phyloP scores from a whole-genome alignment of 2,797 vertebrate species.

The Microctenopoma steveboyesi region DNA sequence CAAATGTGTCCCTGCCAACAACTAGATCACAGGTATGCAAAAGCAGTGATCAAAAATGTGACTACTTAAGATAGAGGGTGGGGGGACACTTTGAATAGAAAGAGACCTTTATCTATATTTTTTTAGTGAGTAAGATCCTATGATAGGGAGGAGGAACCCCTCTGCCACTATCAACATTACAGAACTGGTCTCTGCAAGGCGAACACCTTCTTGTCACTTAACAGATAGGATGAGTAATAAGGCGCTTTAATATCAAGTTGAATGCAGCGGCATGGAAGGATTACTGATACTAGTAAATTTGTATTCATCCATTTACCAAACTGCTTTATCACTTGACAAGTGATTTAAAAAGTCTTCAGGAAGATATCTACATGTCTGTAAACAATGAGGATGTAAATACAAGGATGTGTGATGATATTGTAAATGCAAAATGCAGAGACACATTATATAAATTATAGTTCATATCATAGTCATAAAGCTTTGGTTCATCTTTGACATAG shows the following conservation, averaged over 20 bases:
- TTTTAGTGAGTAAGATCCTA: not conserved
- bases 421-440: not conserved
- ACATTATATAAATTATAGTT: not conserved
- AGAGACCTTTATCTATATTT: constrained; percentile 14
- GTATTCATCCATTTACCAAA: not conserved
- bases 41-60: constrained; percentile 16
- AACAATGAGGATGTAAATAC: not conserved
- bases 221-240: constrained; percentile 28
- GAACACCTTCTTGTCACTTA: constrained; percentile 32
- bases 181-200: constrained; percentile 12
- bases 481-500: constrained; percentile 8
- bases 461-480: not conserved
- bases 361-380: not conserved
- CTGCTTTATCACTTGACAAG: not conserved
- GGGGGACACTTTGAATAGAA: constrained; percentile 6
- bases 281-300: not conserved
- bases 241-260: constrained; percentile 2
- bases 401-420: not conserved
- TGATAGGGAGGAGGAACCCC: constrained; percentile 32
- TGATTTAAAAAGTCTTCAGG: not conserved
- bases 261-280: constrained; percentile 16
- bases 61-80: constrained; percentile 17
- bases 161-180: constrained; percentile 44
- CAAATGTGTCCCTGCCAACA: constrained; percentile 10
- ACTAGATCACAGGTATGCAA: not conserved